Base-by-base conservation (phyloP, 2,797 vertebrate genomes). In the Sebastes variabilis region DNA sequence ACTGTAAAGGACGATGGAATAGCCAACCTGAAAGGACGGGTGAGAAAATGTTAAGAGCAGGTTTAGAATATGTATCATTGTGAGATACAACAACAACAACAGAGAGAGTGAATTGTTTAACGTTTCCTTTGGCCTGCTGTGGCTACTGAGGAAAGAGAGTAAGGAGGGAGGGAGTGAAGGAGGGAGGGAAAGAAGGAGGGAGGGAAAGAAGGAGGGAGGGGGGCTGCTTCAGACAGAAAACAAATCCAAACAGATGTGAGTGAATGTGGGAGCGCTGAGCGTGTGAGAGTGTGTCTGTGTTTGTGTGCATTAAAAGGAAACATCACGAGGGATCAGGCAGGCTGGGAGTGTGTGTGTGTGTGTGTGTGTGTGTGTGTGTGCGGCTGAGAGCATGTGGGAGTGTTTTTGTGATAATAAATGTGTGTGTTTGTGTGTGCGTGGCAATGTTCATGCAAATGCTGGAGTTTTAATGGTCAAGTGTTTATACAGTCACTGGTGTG, bases 211-310 rank as follows among this genome's bases (percentile, higher is more conserved):
- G 38, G 42, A 46, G 12, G 25, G 71, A 22, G 24, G 80, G 72
- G 24, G 36, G 22, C 49, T 11, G 76, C 70, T 80, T 71, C 67
- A 88, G 86, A 84, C 69, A 55, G 84, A 88, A 90, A 93, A 88
- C 88, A 88, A 85, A 93, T 87, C 81, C 81, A 83, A 91, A 89
- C 89, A 92, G 89, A 93, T 91, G 90, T 87, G 82, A 80, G 79
- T 3, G 71, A 88, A 83, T 90, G 85, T 87, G 90, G 78, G 89
- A 87, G 92, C 12, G 30, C 65, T 52, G 4, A 71, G 79, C 76
- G 84, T 72, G 29, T 72, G 29, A 20, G 30, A 27, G 42, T 60
- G 77, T 66, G 81, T 73, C 54, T 77, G 67, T 60, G 75, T 80
- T 49, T 83, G 82, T 74, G 71, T 81, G 46, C 22, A 8, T 42